These are phyloP conservation scores for Dasypogon diadema DNA, from an alignment of 2,888 invertebrate species.

Conservation along the genomic window DNA sequence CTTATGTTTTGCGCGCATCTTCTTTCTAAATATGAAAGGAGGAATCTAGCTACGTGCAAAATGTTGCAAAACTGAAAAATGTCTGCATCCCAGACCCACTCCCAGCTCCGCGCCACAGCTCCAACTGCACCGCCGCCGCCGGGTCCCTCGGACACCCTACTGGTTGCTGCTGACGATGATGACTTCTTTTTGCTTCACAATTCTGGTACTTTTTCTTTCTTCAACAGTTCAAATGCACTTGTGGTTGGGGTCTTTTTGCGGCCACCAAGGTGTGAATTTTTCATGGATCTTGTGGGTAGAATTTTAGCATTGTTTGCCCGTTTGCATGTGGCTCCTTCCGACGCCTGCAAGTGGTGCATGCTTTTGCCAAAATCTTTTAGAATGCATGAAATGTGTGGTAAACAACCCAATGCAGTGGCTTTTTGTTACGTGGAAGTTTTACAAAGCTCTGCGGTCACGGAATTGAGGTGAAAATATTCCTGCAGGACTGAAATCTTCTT, in stretches of 20 bases:
- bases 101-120: background rate
- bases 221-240: conserved; percentile 39
- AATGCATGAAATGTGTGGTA: conserved; percentile 50
- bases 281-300: conserved; percentile 41
- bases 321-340: background rate
- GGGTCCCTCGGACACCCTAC: no score
- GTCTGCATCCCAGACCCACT: conserved; percentile 32
- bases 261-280: conserved; percentile 50
- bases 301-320: conserved; percentile 13
- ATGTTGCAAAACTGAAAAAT: conserved; percentile 49
- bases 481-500: background rate
- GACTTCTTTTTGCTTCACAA: conserved; percentile 43
- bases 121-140: background rate
- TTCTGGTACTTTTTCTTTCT: conserved; percentile 44
- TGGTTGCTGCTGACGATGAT: conserved; percentile 16
- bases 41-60: conserved; percentile 36
- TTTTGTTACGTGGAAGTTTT: conserved; percentile 50
- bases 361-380: conserved; percentile 19
- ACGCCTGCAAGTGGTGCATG: background rate
- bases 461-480: background rate
- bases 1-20: conserved; percentile 46
- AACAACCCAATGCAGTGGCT: conserved; percentile 48
- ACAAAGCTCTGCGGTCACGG: conserved; percentile 17
- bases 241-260: conserved; percentile 28
- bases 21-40: conserved; percentile 43